phyloP scores from a whole-genome alignment of 1,140 invertebrate species.

The Atta colombica region DNA sequence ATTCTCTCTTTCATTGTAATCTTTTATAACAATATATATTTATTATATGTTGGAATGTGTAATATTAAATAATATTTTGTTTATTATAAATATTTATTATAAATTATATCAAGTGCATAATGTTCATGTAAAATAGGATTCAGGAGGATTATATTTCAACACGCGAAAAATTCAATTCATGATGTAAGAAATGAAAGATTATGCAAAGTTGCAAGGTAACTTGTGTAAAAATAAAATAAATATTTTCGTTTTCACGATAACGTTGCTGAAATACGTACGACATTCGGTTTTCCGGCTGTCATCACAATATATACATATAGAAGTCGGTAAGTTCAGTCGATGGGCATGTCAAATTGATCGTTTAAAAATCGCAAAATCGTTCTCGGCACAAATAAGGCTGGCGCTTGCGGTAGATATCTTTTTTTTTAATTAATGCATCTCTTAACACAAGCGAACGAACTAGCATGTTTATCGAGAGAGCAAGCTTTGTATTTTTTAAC shows the following conservation, averaged over 20 bases:
- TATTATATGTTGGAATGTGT: not conserved
- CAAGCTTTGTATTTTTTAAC: slow-evolving; percentile 48
- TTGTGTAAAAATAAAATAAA: slow-evolving; percentile 51
- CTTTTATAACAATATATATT: not conserved
- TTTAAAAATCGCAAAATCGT: slow-evolving; percentile 28
- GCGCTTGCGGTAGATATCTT: slow-evolving; percentile 32
- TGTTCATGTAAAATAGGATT: not conserved
- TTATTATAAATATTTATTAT: not conserved
- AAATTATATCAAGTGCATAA: not conserved
- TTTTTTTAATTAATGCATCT: slow-evolving; percentile 42
- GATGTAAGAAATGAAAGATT: not conserved
- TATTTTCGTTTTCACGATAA: slow-evolving; percentile 61
- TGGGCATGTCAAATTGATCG: slow-evolving; percentile 65
- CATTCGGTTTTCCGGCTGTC: slow-evolving; percentile 79
- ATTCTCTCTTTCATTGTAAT: not conserved
- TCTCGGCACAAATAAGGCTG: slow-evolving; percentile 2
- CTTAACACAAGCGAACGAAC: slow-evolving; percentile 13
- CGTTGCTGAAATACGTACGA: slow-evolving; percentile 58
- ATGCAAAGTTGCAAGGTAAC: not conserved
- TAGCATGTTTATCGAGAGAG: slow-evolving; percentile 43
- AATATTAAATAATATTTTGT: not conserved
- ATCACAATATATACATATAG: slow-evolving; percentile 77
- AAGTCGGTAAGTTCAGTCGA: slow-evolving; percentile 81
- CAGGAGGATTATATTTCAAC: slow-evolving; percentile 3
- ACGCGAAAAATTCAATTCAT: not conserved